These are phyloP conservation scores for Linhomoeus sp. DNA, from an alignment of 2,888 invertebrate genomes.

Conservation along the genomic window DNA sequence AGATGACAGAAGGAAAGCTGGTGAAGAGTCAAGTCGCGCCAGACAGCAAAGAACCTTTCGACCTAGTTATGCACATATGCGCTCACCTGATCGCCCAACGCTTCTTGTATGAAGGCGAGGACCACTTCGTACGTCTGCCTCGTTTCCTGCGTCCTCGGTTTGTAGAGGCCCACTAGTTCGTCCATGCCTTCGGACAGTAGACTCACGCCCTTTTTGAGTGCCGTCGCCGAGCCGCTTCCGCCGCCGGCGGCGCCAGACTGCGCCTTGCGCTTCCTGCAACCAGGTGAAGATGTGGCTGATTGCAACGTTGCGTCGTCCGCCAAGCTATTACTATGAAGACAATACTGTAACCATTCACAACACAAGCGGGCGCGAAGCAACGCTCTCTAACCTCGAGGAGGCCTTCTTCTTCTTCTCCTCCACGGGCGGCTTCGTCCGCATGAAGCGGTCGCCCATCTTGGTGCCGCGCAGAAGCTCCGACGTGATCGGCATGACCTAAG, in stretches of 20 bases:
- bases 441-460: constrained; percentile 87
- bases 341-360: too few relatives aligned
- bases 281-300: not conserved
- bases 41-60: too few relatives aligned
- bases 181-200: constrained; percentile 66
- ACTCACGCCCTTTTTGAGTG: constrained; percentile 25
- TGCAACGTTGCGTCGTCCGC: too few relatives aligned
- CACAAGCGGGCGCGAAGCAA: too few relatives aligned
- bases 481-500: constrained; percentile 61
- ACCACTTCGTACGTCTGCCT: constrained; percentile 88
- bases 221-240: too few relatives aligned
- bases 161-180: constrained; percentile 74
- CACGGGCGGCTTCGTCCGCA: constrained; percentile 73
- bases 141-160: constrained; percentile 92
- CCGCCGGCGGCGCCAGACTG: constrained; percentile 5
- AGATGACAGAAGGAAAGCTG: too few relatives aligned
- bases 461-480: constrained; percentile 62
- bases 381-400: too few relatives aligned
- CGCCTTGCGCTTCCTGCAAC: constrained; percentile 11
- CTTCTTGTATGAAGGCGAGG: constrained; percentile 85
- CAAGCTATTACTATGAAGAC: too few relatives aligned
- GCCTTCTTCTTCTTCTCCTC: constrained; percentile 54
- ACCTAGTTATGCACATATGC: not conserved
- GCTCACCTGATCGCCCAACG: constrained; percentile 59
- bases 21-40: too few relatives aligned